Evolutionary conservation across 1,140 invertebrate species (phyloP).

Genomic region (Apis florea): DNA sequence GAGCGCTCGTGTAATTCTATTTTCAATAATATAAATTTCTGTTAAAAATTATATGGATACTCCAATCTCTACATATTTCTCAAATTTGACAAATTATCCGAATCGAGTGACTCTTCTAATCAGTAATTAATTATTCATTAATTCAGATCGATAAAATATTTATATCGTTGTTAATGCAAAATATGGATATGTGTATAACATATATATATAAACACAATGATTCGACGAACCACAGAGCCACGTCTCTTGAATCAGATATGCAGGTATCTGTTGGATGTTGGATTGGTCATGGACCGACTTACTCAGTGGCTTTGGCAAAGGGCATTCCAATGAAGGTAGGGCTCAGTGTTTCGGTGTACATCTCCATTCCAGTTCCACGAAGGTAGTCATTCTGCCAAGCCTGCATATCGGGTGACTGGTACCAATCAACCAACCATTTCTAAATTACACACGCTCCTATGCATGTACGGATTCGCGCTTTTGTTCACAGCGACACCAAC

Average conservation of each 20-base stretch:
- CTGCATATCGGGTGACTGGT: constrained; percentile 95
- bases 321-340: constrained; percentile 98
- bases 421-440: constrained; percentile 81
- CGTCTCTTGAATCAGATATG: constrained; percentile 64
- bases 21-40: no score
- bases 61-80: neutral
- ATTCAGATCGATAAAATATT: neutral
- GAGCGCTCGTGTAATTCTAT: no score
- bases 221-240: constrained; percentile 12
- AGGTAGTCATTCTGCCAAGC: constrained; percentile 99
- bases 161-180: neutral
- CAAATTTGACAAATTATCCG: neutral
- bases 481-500: constrained; percentile 56
- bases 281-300: constrained; percentile 85
- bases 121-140: no score
- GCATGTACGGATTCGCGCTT: constrained; percentile 73
- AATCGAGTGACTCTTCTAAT: no score
- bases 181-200: no score
- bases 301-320: constrained; percentile 98
- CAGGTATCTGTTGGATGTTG: constrained; percentile 60
- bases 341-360: constrained; percentile 99
- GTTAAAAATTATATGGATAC: no score
- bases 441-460: constrained; percentile 78
- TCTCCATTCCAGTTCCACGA: constrained; percentile 99
- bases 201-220: neutral